These are phyloP conservation scores for Theropithecus gelada DNA, from an alignment of 2,113 vertebrate genomes.

Conservation along the genomic window DNA sequence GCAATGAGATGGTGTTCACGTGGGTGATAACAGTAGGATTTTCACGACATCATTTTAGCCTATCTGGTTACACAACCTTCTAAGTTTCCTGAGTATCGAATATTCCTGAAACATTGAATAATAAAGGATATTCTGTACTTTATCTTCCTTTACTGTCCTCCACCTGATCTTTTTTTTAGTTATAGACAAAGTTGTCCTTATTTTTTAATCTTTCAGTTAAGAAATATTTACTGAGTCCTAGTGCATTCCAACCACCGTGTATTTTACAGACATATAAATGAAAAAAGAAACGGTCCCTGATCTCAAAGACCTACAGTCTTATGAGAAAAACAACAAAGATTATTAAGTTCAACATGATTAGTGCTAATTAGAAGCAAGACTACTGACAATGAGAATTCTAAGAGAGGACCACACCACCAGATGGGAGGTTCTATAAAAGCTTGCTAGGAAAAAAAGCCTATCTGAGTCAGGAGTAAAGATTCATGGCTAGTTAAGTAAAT, in stretches of 20 bases:
- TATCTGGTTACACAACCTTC: slow-evolving; percentile 14
- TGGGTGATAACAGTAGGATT: slow-evolving; percentile 30
- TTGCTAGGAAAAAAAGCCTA: neutral
- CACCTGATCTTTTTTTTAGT: neutral
- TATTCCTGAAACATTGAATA: slow-evolving; percentile 7
- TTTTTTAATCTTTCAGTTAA: slow-evolving; percentile 33
- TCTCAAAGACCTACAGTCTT: neutral
- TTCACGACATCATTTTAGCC: slow-evolving; percentile 24
- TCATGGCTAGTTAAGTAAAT: neutral
- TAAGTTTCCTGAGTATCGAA: neutral
- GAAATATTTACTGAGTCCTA: neutral
- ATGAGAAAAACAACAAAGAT: neutral
- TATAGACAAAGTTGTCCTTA: neutral
- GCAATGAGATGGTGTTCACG: slow-evolving; percentile 35
- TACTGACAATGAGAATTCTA: neutral
- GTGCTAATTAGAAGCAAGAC: neutral
- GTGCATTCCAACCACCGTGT: neutral
- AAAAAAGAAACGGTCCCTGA: neutral
- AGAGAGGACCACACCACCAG: neutral
- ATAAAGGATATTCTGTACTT: slow-evolving; percentile 16
- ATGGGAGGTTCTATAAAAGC: neutral
- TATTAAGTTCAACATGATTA: neutral
- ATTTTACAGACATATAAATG: neutral
- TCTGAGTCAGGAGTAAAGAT: neutral
- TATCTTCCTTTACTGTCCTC: neutral